These are phyloP conservation scores for Strix uralensis DNA, from an alignment of 2,113 vertebrate species.

Conservation along the genomic window DNA sequence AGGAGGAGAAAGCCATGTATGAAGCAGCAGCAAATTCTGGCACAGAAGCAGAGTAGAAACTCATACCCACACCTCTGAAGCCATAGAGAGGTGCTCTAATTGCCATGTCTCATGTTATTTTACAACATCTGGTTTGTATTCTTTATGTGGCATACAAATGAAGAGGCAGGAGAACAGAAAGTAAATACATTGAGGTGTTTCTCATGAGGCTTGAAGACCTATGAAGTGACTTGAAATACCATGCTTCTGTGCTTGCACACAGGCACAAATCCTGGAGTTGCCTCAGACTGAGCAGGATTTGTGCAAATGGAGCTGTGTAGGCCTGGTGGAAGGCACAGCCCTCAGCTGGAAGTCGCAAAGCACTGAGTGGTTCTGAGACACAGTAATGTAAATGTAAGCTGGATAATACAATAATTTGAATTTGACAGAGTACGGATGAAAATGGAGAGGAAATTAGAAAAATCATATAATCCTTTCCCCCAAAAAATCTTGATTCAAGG, in stretches of 20 bases:
- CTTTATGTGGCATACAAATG: neutral
- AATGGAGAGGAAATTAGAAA: neutral
- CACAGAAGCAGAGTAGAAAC: neutral
- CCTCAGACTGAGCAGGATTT: neutral
- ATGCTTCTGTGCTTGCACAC: neutral
- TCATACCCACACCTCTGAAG: neutral
- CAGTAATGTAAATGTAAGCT: neutral
- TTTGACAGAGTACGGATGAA: neutral
- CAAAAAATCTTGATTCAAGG: neutral
- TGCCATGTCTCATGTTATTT: neutral
- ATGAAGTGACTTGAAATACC: neutral
- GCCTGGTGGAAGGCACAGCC: neutral
- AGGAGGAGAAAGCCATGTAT: neutral
- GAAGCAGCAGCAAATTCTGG: neutral
- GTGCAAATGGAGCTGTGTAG: neutral
- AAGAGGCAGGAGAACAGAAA: neutral
- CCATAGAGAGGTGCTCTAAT: neutral
- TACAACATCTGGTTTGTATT: neutral
- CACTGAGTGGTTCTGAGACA: neutral
- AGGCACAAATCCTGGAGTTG: neutral
- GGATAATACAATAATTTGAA: neutral
- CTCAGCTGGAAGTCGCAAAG: neutral
- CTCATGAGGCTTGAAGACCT: neutral
- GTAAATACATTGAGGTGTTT: neutral
- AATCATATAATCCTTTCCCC: neutral